Percentiles rank a stretch among this genome's conserved stretches.
These are phyloP conservation scores for Dryadula phaetusa DNA, from an alignment of 2,888 invertebrate genomes.

Conservation along the genomic window DNA sequence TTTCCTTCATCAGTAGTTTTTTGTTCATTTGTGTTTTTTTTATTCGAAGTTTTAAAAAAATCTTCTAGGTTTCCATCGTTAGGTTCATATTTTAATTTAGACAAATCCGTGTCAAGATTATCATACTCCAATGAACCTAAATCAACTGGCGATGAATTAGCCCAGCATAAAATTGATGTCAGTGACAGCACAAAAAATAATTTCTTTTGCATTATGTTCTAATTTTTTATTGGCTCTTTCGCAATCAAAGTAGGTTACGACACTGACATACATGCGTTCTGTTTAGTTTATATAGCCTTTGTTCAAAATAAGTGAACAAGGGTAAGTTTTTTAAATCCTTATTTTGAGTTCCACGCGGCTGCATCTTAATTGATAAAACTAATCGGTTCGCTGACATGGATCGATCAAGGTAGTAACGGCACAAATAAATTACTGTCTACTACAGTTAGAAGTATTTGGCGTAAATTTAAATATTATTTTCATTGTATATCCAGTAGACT, in stretches of 20 bases:
- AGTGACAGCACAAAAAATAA: conserved; percentile 61
- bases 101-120: conserved; percentile 64
- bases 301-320: conserved; percentile 65
- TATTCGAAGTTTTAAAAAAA: conserved; percentile 59
- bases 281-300: conserved; percentile 74
- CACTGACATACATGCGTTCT: conserved; percentile 80
- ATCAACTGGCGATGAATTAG: conserved; percentile 62
- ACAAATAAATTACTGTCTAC: not conserved
- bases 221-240: conserved; percentile 64
- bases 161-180: conserved; percentile 59
- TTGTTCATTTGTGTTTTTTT: conserved; percentile 46
- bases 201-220: conserved; percentile 65
- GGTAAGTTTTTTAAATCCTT: conserved; percentile 67
- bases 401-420: conserved; percentile 63
- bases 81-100: conserved; percentile 63
- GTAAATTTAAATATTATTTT: not conserved
- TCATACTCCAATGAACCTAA: conserved; percentile 62
- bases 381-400: conserved; percentile 64
- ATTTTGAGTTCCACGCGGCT: conserved; percentile 62
- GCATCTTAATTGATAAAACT: conserved; percentile 56
- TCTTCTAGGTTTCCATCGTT: conserved; percentile 69
- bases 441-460: not conserved
- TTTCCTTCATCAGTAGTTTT: conserved; percentile 47
- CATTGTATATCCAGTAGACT: no score
- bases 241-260: conserved; percentile 78